These are phyloP conservation scores for Falco berigora DNA, from an alignment of 2,797 vertebrate genomes.

Conservation along the genomic window DNA sequence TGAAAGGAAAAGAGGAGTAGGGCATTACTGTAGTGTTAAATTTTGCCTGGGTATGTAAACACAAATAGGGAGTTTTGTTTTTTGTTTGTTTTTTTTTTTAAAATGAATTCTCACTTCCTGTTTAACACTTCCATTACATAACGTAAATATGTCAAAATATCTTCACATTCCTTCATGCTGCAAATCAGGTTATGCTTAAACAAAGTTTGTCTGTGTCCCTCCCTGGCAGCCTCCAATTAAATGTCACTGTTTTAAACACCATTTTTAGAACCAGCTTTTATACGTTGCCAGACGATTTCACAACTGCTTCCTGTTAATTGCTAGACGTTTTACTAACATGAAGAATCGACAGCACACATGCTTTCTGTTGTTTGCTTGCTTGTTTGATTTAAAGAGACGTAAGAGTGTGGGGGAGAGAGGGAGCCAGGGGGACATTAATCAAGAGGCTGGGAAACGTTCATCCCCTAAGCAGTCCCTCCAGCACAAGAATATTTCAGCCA, in stretches of 20 bases:
- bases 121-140: constrained; percentile 46
- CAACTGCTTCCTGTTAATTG: neutral
- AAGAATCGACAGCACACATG: neutral
- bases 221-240: constrained; percentile 9
- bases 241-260: neutral
- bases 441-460: neutral
- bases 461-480: neutral
- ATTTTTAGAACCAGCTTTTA: constrained; percentile 22
- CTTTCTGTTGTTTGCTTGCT: neutral
- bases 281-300: constrained; percentile 6
- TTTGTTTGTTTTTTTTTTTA: too few species aligned
- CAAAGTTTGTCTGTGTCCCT: constrained; percentile 33
- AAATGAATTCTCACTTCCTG: neutral
- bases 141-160: constrained; percentile 47
- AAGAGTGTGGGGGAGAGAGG: fast-evolving
- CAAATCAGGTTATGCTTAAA: constrained; percentile 23
- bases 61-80: neutral
- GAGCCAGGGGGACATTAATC: neutral
- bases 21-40: neutral
- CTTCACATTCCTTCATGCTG: constrained; percentile 4
- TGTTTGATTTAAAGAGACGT: neutral
- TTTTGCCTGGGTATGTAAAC: neutral
- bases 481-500: neutral
- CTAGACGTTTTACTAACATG: neutral
- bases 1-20: constrained; percentile 1